Conservation (phyloP, 2,888 invertebrate species). For the Ophonus ardosiacus region DNA sequence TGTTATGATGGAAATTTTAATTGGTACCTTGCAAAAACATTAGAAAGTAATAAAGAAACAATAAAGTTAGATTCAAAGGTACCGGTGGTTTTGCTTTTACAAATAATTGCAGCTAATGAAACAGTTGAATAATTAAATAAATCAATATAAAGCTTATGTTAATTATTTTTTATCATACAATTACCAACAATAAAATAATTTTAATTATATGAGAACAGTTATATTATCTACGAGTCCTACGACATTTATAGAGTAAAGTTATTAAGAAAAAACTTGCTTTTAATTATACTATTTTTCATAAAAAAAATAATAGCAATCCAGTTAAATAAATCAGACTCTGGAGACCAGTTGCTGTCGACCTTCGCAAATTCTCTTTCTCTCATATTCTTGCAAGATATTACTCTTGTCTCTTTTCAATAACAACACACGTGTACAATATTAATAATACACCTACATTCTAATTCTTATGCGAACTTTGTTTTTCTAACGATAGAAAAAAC, state of each 20-base stretch:
- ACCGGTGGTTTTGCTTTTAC: not conserved
- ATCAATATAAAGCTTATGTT: not conserved
- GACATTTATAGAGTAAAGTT: slow-evolving; percentile 49
- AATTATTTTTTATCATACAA: slow-evolving; percentile 9
- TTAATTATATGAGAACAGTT: slow-evolving; percentile 18
- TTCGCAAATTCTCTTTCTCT: slow-evolving; percentile 16
- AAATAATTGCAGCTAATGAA: not conserved
- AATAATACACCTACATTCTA: slow-evolving; percentile 44
- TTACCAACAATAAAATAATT: slow-evolving; percentile 17
- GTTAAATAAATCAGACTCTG: slow-evolving; percentile 47
- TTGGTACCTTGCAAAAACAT: not conserved
- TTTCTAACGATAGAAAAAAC: slow-evolving; percentile 3
- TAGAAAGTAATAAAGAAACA: not conserved
- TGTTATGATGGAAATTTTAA: not conserved
- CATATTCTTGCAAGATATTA: not conserved
- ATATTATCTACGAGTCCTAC: slow-evolving; percentile 43
- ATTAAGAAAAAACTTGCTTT: slow-evolving; percentile 22
- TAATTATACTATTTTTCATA: slow-evolving; percentile 39
- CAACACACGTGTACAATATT: slow-evolving; percentile 28
- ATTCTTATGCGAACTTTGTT: slow-evolving; percentile 27
- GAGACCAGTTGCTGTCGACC: not conserved
- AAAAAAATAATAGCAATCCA: slow-evolving; percentile 44
- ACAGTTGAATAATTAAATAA: slow-evolving; percentile 25
- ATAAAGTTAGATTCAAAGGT: not conserved
- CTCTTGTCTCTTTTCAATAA: slow-evolving; percentile 32